A percentile compares a stretch with the other conserved stretches of the same genome.
These are phyloP conservation scores for Zoanthus sansibaricus DNA, from an alignment of 92 coral and sea anemone species.

Conservation along the genomic window DNA sequence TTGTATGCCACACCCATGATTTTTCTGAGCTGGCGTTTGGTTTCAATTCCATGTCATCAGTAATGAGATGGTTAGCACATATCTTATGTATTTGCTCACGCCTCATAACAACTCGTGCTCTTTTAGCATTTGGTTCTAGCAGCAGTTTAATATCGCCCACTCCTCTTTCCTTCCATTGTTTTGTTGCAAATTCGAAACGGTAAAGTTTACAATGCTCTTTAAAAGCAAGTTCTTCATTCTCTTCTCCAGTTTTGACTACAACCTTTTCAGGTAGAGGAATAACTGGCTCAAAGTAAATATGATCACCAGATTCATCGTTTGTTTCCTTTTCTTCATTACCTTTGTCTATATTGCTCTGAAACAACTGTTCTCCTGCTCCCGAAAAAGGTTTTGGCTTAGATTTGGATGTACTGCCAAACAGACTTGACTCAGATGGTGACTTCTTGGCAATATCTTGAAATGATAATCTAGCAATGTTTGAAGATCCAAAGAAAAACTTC, in stretches of 20 bases:
- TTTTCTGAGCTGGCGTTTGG: constrained; percentile 85
- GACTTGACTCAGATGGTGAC: constrained; percentile 36
- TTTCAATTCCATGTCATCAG: constrained; percentile 83
- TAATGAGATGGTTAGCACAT: constrained; percentile 95
- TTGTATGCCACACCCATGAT: constrained; percentile 94
- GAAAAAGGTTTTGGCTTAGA: constrained; percentile 40
- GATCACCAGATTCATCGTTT: constrained; percentile 52
- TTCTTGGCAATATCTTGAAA: constrained; percentile 70
- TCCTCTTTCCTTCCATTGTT: constrained; percentile 97
- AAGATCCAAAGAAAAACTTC: constrained; percentile 85
- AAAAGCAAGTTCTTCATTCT: constrained; percentile 83
- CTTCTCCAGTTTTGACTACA: constrained; percentile 87
- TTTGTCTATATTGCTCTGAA: constrained; percentile 45
- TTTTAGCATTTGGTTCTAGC: constrained; percentile 63
- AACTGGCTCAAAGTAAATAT: constrained; percentile 82
- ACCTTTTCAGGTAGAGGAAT: constrained; percentile 89
- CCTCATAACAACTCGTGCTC: constrained; percentile 90
- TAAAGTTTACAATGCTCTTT: constrained; percentile 85
- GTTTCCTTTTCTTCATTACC: constrained; percentile 66
- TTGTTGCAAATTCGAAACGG: constrained; percentile 73
- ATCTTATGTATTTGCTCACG: constrained; percentile 86
- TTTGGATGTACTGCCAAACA: not conserved
- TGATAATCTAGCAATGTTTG: constrained; percentile 73
- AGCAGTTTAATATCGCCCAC: constrained; percentile 92
- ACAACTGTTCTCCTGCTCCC: constrained; percentile 61